Percentiles rank a stretch among this genome's conserved stretches.
phyloP scores from a whole-genome alignment of 35 echinoderm and acorn worm genomes.

The Lytechinus variegatus region DNA sequence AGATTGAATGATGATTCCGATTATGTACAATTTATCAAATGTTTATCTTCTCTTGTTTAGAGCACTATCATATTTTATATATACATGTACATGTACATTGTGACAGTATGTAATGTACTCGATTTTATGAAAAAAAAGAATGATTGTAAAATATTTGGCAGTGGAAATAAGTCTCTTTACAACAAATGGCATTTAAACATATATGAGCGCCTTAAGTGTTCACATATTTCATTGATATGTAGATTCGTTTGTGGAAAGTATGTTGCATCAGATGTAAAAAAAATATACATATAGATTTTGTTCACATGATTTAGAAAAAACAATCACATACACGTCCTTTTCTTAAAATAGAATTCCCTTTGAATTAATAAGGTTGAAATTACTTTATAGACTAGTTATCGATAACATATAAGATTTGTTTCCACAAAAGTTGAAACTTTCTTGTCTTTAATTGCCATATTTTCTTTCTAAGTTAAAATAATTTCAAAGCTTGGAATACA shows the following conservation, averaged over 20 bases:
- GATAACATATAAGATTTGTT: too few species aligned
- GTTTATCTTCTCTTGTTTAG: background rate
- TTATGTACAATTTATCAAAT: slow-evolving; percentile 14
- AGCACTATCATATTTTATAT: background rate
- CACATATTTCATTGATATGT: background rate
- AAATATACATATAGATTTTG: background rate
- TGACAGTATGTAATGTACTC: background rate
- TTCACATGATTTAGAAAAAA: background rate
- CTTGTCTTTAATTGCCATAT: too few species aligned
- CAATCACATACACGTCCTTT: background rate
- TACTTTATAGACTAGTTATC: too few species aligned
- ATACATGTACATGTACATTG: slow-evolving; percentile 13
- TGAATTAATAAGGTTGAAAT: too few species aligned
- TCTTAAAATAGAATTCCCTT: background rate
- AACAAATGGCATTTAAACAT: slow-evolving; percentile 3
- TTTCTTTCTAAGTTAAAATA: too few species aligned
- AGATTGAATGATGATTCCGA: background rate
- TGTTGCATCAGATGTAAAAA: background rate
- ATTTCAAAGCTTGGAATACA: too few species aligned
- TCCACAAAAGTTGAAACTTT: too few species aligned
- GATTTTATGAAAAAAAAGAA: background rate
- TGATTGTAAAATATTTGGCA: background rate
- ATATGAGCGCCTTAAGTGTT: slow-evolving; percentile 1
- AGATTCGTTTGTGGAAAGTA: background rate
- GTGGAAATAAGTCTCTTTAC: background rate